phyloP scores from a whole-genome alignment of 1,140 invertebrate genomes.

The Myzus persicae region DNA sequence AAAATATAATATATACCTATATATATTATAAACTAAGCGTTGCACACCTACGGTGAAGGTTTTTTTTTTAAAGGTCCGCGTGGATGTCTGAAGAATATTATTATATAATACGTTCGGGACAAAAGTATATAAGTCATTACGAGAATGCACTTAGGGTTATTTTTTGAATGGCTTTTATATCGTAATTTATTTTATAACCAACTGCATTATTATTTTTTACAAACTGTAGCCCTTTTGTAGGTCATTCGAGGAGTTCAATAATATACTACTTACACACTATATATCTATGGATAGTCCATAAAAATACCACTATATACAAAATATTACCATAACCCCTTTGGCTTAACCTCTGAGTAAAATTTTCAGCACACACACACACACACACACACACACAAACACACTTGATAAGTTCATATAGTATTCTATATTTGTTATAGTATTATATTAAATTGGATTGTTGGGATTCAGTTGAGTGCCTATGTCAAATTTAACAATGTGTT shows the following conservation, averaged over 20 bases:
- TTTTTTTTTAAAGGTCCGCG: slow-evolving; percentile 36
- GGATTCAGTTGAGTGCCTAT: not conserved
- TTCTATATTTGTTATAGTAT: not conserved
- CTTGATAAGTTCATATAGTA: not conserved
- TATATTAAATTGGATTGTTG: slow-evolving; percentile 1
- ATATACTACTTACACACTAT: not conserved
- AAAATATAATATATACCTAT: slow-evolving; percentile 30
- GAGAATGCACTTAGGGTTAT: slow-evolving; percentile 24
- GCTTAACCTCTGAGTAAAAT: not conserved
- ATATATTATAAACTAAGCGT: slow-evolving; percentile 28
- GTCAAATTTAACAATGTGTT: too few relatives aligned
- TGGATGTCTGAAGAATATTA: slow-evolving; percentile 49
- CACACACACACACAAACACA: not conserved
- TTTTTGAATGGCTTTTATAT: slow-evolving; percentile 21
- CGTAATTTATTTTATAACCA: slow-evolving; percentile 13
- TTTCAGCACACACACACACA: not conserved
- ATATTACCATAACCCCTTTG: not conserved
- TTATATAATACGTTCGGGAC: not conserved
- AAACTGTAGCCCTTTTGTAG: slow-evolving; percentile 1
- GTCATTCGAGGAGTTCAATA: not conserved
- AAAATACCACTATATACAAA: not conserved
- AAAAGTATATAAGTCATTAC: slow-evolving; percentile 47
- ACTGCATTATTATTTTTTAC: not conserved
- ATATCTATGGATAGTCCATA: not conserved
- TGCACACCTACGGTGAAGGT: not conserved